Percentiles rank a stretch among this genome's conserved stretches.
phyloP scores from a whole-genome alignment of 2,113 vertebrate genomes.

The Daboia siamensis region DNA sequence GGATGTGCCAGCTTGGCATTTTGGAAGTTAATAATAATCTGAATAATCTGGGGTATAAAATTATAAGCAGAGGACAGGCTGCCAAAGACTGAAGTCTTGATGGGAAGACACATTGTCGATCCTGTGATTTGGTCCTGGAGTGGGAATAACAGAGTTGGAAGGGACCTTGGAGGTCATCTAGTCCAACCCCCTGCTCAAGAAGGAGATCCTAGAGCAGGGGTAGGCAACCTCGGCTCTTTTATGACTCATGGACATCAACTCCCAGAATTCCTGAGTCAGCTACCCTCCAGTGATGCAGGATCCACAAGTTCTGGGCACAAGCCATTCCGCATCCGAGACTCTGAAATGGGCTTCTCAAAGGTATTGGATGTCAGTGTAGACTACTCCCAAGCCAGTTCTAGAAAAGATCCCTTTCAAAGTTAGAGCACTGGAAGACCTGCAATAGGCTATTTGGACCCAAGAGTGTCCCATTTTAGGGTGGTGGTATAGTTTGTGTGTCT shows the following conservation, averaged over 20 bases:
- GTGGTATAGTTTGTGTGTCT: neutral
- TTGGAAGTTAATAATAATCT: neutral
- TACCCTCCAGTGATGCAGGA: too few species aligned
- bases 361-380: neutral
- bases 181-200: too few species aligned
- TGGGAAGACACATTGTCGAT: too few species aligned
- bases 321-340: too few species aligned
- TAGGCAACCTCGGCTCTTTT: too few species aligned
- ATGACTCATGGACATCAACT: too few species aligned
- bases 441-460: neutral
- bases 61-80: neutral
- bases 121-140: too few species aligned
- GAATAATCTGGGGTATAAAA: neutral
- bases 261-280: too few species aligned
- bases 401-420: neutral
- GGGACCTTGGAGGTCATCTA: too few species aligned
- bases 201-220: too few species aligned
- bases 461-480: accelerated
- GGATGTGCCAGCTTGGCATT: neutral
- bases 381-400: neutral
- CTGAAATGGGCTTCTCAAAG: neutral
- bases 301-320: too few species aligned
- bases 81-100: neutral
- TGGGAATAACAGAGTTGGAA: too few species aligned
- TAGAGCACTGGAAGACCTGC: neutral